phyloP scores from a whole-genome alignment of 2,888 invertebrate species.

The Andrena bucephala region DNA sequence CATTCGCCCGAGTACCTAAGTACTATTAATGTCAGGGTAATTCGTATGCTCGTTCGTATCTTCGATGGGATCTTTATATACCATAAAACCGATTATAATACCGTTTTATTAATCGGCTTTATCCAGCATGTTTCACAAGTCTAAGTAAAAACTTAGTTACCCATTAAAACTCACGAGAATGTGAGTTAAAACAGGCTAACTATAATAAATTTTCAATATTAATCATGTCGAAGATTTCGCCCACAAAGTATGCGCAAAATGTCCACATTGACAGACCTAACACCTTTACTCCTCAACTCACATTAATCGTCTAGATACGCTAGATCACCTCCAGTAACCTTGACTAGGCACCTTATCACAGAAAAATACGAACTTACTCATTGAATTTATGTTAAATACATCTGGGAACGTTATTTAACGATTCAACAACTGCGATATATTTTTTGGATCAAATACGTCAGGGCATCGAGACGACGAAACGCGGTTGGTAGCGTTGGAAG shows the following conservation, averaged over 20 bases:
- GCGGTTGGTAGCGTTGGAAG: conserved; percentile 9
- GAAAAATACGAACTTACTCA: not conserved
- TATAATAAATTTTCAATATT: no score
- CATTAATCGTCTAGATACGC: no score
- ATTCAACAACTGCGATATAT: not conserved
- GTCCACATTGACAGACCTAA: no score
- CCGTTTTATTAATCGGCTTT: not conserved
- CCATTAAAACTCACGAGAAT: not conserved
- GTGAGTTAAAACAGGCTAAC: no score
- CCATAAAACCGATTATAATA: not conserved
- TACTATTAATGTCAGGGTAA: conserved; percentile 2
- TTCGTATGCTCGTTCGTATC: not conserved
- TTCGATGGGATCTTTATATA: not conserved
- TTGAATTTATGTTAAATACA: not conserved
- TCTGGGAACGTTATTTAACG: not conserved
- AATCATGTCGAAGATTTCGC: no score
- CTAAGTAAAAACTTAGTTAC: not conserved
- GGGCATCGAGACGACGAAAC: not conserved
- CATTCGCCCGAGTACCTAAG: conserved; percentile 1
- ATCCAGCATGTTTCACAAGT: not conserved
- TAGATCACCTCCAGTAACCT: no score
- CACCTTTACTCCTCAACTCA: no score
- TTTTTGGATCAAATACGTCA: not conserved
- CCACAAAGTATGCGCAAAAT: no score
- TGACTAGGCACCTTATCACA: not conserved